These are phyloP conservation scores for Parochlus steinenii DNA, from an alignment of 2,888 invertebrate genomes.

Conservation along the genomic window DNA sequence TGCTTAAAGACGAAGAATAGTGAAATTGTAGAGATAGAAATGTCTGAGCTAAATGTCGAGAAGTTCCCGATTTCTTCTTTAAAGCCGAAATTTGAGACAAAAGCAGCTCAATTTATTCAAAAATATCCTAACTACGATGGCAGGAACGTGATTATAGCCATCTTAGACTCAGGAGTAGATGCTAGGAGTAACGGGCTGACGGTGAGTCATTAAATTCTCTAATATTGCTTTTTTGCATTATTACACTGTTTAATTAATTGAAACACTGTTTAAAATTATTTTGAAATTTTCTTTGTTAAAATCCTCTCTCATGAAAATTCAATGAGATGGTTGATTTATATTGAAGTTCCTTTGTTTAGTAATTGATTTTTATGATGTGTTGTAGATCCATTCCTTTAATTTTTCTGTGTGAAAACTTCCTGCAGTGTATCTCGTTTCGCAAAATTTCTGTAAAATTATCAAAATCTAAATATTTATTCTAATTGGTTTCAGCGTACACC, in stretches of 20 bases:
- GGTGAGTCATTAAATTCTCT: conserved; percentile 44
- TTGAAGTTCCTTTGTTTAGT: too few relatives aligned
- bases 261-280: not conserved
- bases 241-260: conserved; percentile 13
- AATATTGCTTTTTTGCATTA: conserved; percentile 19
- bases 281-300: conserved; percentile 1
- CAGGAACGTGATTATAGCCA: conserved; percentile 76
- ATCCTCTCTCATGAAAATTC: conserved; percentile 18
- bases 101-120: conserved; percentile 66
- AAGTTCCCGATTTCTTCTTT: conserved; percentile 72
- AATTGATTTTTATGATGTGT: too few relatives aligned
- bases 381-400: too few relatives aligned
- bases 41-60: conserved; percentile 34
- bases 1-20: too few relatives aligned
- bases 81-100: conserved; percentile 89
- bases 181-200: conserved; percentile 87
- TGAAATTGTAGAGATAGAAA: too few relatives aligned
- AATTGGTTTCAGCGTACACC: conserved; percentile 51
- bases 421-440: too few relatives aligned
- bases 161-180: conserved; percentile 96
- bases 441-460: too few relatives aligned
- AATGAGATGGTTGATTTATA: conserved; percentile 14
- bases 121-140: conserved; percentile 89
- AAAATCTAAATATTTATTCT: conserved; percentile 16
- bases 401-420: too few relatives aligned